A percentile compares a stretch with the other conserved stretches of the same genome.
Evolutionary conservation across 2,797 vertebrate genomes (phyloP).

Genomic region (Anguilla pacifica): DNA sequence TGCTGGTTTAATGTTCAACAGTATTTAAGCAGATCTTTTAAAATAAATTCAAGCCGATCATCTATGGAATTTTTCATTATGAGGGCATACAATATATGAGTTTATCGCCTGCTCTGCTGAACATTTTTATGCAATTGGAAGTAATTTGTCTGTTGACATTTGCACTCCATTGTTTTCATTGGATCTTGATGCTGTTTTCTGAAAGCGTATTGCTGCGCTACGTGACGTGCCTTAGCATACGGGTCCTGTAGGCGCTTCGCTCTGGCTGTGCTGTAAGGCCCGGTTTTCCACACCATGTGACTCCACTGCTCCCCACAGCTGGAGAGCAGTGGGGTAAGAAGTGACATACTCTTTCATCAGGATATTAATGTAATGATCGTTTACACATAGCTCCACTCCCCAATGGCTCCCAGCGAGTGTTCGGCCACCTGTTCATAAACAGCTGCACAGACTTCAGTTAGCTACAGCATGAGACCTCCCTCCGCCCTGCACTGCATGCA

Average conservation of each 20-base stretch:
- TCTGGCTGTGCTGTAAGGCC: background rate
- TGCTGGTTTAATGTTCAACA: constrained; percentile 1
- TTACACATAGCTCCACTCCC: constrained; percentile 29
- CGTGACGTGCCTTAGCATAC: background rate
- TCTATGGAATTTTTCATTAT: constrained; percentile 12
- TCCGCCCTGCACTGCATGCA: background rate
- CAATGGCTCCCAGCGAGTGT: background rate
- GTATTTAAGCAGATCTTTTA: background rate
- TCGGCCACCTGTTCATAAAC: constrained; percentile 30
- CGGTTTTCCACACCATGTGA: background rate
- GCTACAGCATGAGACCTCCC: background rate
- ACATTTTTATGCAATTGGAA: background rate
- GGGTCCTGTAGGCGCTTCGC: background rate
- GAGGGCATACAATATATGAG: background rate
- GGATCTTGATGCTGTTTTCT: background rate
- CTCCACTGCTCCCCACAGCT: background rate
- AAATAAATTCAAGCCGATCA: background rate
- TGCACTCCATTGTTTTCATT: background rate
- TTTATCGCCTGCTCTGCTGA: background rate
- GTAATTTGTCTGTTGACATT: background rate
- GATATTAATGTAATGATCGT: constrained; percentile 36
- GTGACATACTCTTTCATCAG: constrained; percentile 26
- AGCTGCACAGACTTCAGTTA: constrained; percentile 15
- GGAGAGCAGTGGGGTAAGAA: background rate
- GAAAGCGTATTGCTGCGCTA: background rate